A percentile compares a stretch with the other conserved stretches of the same genome.
phyloP scores from a whole-genome alignment of 2,797 vertebrate genomes.

The Myotis daubentonii region DNA sequence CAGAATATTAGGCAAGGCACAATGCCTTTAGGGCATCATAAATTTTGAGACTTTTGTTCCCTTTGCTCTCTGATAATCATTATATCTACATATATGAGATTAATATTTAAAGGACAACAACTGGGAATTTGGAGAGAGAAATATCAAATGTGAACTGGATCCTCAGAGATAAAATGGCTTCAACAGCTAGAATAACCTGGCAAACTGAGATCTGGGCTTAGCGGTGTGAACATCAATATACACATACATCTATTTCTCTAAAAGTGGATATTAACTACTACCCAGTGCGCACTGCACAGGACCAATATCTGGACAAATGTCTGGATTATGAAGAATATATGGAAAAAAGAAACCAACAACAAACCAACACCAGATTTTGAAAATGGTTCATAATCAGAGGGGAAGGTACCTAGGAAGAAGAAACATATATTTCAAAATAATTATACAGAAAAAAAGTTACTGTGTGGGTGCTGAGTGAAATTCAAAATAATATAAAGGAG shows the following conservation, averaged over 20 bases:
- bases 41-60: neutral
- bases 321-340: neutral
- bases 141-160: neutral
- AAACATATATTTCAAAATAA: neutral
- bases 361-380: neutral
- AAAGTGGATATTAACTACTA: neutral
- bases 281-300: fast-evolving
- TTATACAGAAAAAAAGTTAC: neutral
- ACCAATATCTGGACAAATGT: neutral
- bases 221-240: neutral
- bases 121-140: neutral
- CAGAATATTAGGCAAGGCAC: neutral
- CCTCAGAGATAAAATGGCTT: neutral
- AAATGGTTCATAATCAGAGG: neutral
- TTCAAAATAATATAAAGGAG: neutral
- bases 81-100: neutral
- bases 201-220: neutral
- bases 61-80: neutral
- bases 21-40: no score
- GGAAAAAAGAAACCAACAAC: neutral
- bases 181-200: neutral
- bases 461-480: neutral
- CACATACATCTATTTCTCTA: neutral
- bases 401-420: neutral
- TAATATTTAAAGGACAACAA: neutral